phyloP scores from a whole-genome alignment of 1,140 invertebrate species.

The Branchinecta lynchi region DNA sequence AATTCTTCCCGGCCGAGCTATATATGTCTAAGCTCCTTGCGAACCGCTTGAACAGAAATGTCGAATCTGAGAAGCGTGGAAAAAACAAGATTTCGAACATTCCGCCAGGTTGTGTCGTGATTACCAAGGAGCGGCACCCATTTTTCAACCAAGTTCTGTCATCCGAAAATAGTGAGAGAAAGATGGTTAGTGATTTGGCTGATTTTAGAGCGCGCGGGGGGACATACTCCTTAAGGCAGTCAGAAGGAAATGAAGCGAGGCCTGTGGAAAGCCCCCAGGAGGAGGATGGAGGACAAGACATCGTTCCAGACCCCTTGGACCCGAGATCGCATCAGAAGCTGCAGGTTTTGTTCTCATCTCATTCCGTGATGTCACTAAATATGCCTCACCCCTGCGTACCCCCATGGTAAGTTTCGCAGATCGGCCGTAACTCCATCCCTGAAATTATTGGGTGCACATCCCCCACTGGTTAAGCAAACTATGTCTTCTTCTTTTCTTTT shows the following conservation, averaged over 20 bases:
- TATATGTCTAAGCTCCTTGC: slow-evolving; percentile 47
- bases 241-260: slow-evolving; percentile 21
- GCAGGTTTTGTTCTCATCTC: slow-evolving; percentile 81
- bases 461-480: too few relatives aligned
- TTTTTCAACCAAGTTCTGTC: slow-evolving; percentile 30
- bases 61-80: slow-evolving; percentile 11
- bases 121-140: slow-evolving; percentile 37
- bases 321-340: slow-evolving; percentile 72
- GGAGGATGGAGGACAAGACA: slow-evolving; percentile 18
- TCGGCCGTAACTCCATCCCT: too few relatives aligned
- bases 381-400: slow-evolving; percentile 73
- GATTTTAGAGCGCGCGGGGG: slow-evolving; percentile 73
- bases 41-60: slow-evolving; percentile 21
- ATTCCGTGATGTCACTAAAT: slow-evolving; percentile 58
- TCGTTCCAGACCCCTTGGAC: slow-evolving; percentile 58
- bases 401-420: slow-evolving; percentile 47
- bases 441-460: too few relatives aligned
- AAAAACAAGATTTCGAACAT: slow-evolving; percentile 20
- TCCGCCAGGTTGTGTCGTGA: slow-evolving; percentile 53
- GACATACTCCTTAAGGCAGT: slow-evolving; percentile 27
- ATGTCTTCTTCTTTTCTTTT: too few relatives aligned
- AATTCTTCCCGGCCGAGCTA: slow-evolving; percentile 61
- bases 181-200: slow-evolving; percentile 52
- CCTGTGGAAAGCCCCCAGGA: slow-evolving; percentile 20
- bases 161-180: slow-evolving; percentile 27